phyloP scores from a whole-genome alignment of 2,888 invertebrate genomes.

The Ophioninae sp. region DNA sequence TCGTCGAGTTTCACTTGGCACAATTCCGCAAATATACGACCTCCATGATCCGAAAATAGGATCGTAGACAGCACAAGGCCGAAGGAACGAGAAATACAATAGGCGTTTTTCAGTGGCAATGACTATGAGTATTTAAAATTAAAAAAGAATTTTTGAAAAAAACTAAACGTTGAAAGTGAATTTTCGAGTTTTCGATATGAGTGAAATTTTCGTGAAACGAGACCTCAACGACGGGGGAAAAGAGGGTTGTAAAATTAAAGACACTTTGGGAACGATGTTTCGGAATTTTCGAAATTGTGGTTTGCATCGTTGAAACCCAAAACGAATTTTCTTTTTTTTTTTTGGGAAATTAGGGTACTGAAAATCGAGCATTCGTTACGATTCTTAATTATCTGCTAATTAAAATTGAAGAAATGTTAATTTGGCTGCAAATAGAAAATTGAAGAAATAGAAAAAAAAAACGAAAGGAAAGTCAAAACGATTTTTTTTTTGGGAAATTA shows the following conservation, averaged over 20 bases:
- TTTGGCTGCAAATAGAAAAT: too few species aligned
- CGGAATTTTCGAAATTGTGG: not conserved
- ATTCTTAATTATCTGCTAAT: too few species aligned
- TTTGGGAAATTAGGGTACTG: too few species aligned
- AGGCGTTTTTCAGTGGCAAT: not conserved
- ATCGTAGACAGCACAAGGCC: conserved; percentile 1
- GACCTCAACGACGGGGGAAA: not conserved
- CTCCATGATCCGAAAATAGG: conserved; percentile 22
- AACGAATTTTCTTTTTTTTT: too few species aligned
- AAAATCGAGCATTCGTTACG: too few species aligned
- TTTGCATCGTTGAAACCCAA: too few species aligned
- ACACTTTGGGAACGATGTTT: not conserved
- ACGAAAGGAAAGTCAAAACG: too few species aligned
- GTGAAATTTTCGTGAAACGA: not conserved
- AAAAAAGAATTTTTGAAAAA: not conserved
- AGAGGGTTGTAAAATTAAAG: not conserved
- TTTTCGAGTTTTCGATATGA: not conserved
- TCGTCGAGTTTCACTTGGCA: conserved; percentile 49
- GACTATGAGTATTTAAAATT: not conserved
- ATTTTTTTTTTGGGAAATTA: too few species aligned
- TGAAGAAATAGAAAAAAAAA: too few species aligned
- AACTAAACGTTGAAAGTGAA: too few species aligned
- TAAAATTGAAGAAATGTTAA: too few species aligned
- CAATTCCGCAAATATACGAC: conserved; percentile 42
- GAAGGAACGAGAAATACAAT: conserved; percentile 1